Conservation (phyloP, 2,113 vertebrate genomes). For the Leptocoma aspasia region DNA sequence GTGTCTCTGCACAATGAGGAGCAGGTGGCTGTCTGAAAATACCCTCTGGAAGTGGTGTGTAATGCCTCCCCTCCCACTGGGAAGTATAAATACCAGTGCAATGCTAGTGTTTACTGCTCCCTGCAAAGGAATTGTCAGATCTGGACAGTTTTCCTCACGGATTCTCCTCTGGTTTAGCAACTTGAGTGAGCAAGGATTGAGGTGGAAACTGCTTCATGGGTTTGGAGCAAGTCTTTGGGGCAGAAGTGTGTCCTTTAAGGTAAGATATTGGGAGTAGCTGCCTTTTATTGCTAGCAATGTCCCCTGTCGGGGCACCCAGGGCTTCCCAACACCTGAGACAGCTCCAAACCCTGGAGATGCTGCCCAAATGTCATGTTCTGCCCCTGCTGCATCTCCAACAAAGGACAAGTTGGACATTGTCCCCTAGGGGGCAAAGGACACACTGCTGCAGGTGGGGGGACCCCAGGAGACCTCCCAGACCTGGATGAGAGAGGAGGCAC, state of each 20-base stretch:
- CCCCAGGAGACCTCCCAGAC: not conserved
- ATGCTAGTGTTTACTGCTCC: not conserved
- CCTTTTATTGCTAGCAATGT: not conserved
- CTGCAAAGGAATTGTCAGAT: conserved; percentile 10
- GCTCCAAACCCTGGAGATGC: not conserved
- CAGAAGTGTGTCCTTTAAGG: not conserved
- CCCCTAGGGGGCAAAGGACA: not conserved
- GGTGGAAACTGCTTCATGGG: not conserved
- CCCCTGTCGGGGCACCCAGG: not conserved
- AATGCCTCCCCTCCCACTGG: conserved; percentile 49
- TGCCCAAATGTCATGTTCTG: not conserved
- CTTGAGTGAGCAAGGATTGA: not conserved
- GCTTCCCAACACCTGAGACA: not conserved
- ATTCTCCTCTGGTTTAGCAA: not conserved
- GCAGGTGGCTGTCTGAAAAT: conserved; percentile 66
- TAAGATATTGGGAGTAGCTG: not conserved
- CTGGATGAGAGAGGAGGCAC: not conserved
- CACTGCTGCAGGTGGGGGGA: not conserved
- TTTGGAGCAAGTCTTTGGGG: not conserved
- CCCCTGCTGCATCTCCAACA: not conserved
- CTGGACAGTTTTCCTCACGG: not conserved
- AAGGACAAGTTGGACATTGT: not conserved
- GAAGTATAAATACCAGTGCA: conserved; percentile 42
- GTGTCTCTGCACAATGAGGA: conserved; percentile 31
- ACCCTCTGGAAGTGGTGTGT: conserved; percentile 46